These are phyloP conservation scores for Hyles euphorbiae DNA, from an alignment of 1,140 invertebrate genomes.

Conservation along the genomic window DNA sequence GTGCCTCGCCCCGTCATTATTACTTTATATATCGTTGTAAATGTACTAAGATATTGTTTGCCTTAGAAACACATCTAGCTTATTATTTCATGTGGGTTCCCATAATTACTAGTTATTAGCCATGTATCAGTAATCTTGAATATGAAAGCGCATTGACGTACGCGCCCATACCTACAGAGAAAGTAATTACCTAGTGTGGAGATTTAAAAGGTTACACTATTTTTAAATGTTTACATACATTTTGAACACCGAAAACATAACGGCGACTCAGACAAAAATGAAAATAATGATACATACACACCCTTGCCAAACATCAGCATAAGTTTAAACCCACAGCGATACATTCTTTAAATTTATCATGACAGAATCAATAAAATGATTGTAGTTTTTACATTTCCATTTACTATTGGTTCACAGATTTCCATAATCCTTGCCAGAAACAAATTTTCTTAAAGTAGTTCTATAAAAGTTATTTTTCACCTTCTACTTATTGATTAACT, in stretches of 20 bases:
- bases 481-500: too few species aligned
- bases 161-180: slow-evolving; percentile 22
- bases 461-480: too few species aligned
- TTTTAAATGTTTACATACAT: not conserved
- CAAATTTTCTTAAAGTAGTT: too few species aligned
- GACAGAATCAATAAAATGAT: too few species aligned
- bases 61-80: slow-evolving; percentile 6
- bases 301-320: not conserved
- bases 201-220: slow-evolving; percentile 3
- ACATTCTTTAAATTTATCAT: not conserved
- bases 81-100: slow-evolving; percentile 17
- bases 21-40: slow-evolving; percentile 29
- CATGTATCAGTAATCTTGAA: slow-evolving; percentile 19
- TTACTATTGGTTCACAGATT: too few species aligned
- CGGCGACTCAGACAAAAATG: too few species aligned
- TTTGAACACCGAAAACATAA: not conserved
- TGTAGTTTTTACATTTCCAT: too few species aligned
- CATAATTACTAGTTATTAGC: slow-evolving; percentile 7
- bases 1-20: slow-evolving; percentile 36
- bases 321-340: not conserved
- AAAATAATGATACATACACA: too few species aligned
- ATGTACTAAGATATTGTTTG: slow-evolving; percentile 21
- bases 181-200: slow-evolving; percentile 26
- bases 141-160: slow-evolving; percentile 26
- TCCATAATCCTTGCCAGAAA: too few species aligned